phyloP scores from a whole-genome alignment of 30 jellyfish, hydroid and myxozoan species.

The Pelagia noctiluca region DNA sequence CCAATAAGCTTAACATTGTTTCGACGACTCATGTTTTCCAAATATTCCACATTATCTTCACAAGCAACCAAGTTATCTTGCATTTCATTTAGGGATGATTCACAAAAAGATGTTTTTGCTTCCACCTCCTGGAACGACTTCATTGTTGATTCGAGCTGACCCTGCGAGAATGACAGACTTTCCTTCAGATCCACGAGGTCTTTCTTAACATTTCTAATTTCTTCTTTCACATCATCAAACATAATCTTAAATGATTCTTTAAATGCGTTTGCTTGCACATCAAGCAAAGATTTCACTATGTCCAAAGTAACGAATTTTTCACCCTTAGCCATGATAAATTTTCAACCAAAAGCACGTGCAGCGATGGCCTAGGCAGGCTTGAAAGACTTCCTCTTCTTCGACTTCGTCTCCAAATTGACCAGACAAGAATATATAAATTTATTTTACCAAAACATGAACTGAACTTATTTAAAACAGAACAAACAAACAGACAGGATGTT shows the following conservation, averaged over 20 bases:
- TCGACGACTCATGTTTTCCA: slow-evolving; percentile 44
- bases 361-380: slow-evolving; percentile 23
- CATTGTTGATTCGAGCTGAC: slow-evolving; percentile 40
- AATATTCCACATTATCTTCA: slow-evolving; percentile 22
- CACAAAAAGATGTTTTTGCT: not conserved
- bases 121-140: slow-evolving; percentile 28
- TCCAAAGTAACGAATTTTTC: slow-evolving; percentile 29
- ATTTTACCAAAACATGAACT: slow-evolving; percentile 1
- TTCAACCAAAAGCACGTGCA: slow-evolving; percentile 15
- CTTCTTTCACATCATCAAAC: slow-evolving; percentile 47
- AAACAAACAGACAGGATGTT: not conserved
- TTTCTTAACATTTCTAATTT: slow-evolving; percentile 33
- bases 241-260: slow-evolving; percentile 32
- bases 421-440: no score
- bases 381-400: slow-evolving; percentile 21
- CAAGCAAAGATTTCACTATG: slow-evolving; percentile 23
- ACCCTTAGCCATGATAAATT: slow-evolving; percentile 16
- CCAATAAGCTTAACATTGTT: slow-evolving; percentile 28
- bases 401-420: slow-evolving; percentile 9
- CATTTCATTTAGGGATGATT: slow-evolving; percentile 8
- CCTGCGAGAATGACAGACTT: slow-evolving; percentile 41
- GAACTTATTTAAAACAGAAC: not conserved
- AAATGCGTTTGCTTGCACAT: slow-evolving; percentile 59
- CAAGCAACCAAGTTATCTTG: not conserved
- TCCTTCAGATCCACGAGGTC: slow-evolving; percentile 33